Evolutionary conservation across 2,888 invertebrate species (phyloP).

Genomic region (Tubulanus polymorphus): DNA sequence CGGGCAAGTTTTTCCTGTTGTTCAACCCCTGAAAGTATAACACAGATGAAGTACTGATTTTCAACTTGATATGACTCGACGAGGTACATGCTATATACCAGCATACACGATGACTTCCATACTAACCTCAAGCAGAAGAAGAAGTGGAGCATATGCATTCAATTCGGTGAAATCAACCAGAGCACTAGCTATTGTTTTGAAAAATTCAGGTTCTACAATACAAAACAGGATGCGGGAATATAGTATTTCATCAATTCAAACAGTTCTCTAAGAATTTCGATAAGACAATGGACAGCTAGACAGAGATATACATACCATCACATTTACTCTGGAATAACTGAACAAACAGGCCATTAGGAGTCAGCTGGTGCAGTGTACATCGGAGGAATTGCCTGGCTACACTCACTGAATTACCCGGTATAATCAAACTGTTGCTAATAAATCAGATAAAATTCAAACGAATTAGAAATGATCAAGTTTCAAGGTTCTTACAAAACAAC

Average conservation of each 20-base stretch:
- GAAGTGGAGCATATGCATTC: constrained; percentile 89
- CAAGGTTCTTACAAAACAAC: too few relatives aligned
- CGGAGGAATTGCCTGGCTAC: constrained; percentile 96
- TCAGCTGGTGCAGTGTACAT: constrained; percentile 92
- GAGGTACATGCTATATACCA: too few relatives aligned
- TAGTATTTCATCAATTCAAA: too few relatives aligned
- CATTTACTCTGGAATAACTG: constrained; percentile 91
- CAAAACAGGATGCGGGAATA: too few relatives aligned
- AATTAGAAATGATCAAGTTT: too few relatives aligned
- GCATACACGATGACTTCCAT: too few relatives aligned
- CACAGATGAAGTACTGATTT: too few relatives aligned
- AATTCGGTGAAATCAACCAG: constrained; percentile 93
- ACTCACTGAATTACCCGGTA: constrained; percentile 91
- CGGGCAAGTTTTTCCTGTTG: constrained; percentile 70
- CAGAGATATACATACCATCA: constrained; percentile 62
- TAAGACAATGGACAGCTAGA: constrained; percentile 67
- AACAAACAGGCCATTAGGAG: constrained; percentile 93
- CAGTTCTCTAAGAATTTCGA: too few relatives aligned
- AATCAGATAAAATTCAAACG: too few relatives aligned
- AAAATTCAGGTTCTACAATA: constrained; percentile 68
- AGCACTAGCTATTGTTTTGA: constrained; percentile 89
- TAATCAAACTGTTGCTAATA: constrained; percentile 60
- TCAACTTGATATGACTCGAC: too few relatives aligned
- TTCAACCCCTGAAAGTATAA: constrained; percentile 63
- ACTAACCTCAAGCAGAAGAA: constrained; percentile 76